A percentile compares a stretch with the other conserved stretches of the same genome.
Conservation (phyloP, 2,888 invertebrate genomes). For the Calliphora vomitoria region DNA sequence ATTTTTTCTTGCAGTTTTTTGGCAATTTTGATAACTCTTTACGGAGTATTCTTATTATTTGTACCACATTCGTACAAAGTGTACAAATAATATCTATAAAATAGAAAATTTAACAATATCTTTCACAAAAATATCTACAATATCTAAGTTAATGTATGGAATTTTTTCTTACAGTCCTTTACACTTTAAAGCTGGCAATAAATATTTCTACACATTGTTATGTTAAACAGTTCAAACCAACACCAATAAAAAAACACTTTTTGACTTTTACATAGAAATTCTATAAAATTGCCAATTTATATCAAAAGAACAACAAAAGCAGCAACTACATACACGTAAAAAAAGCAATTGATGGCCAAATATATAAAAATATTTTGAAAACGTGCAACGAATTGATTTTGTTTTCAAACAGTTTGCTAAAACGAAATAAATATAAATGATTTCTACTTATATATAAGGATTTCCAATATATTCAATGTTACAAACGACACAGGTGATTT, state of each 20-base stretch:
- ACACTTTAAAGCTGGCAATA: background rate
- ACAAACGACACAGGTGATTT: constrained; percentile 31
- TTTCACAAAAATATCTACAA: no score
- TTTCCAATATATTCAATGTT: background rate
- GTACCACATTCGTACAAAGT: no score
- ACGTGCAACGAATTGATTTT: constrained; percentile 36
- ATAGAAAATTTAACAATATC: no score
- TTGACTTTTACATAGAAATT: constrained; percentile 10
- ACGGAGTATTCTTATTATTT: no score
- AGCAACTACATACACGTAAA: background rate
- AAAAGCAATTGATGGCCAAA: constrained; percentile 11
- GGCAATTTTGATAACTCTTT: no score
- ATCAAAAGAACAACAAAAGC: background rate
- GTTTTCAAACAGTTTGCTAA: background rate
- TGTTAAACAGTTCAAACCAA: constrained; percentile 9
- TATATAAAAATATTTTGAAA: background rate
- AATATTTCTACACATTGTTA: constrained; percentile 9
- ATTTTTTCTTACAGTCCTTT: background rate
- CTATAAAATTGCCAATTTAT: constrained; percentile 16
- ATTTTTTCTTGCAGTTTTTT: no score
- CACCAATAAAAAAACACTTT: background rate
- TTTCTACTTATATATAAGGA: background rate
- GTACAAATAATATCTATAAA: no score
- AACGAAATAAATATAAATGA: constrained; percentile 17
- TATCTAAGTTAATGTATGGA: background rate